Base-by-base conservation (phyloP, 2,797 vertebrate species). In the Tangara arthus region DNA sequence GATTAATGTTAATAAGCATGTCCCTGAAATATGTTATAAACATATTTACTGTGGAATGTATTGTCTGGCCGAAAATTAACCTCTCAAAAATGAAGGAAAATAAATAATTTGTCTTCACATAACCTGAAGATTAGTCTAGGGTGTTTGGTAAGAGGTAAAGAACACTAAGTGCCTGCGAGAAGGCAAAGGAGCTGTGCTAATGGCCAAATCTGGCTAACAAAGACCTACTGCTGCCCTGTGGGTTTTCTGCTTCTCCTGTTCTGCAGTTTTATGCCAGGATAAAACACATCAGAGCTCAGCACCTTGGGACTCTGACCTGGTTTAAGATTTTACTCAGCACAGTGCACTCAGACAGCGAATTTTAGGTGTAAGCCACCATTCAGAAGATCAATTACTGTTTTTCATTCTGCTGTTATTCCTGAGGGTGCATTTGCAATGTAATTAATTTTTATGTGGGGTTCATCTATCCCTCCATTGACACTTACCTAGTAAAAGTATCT, bases 361-460 rank as follows among this genome's bases (percentile, higher is more conserved):
- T 93, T 92, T 61, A 84, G 61, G 89, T 84, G 60, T 49, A 82
- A 94, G 80, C 81, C 0, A 1, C 64, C 5, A 2, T 87, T 91
- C 56, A 71, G 80, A 82, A 87, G 87, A 95, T 92, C 94, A 78
- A 70, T 89, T 93, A 90, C 80, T 91, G 42, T 22, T 78, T 92
- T 95, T 85, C 79, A 57, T 89, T 75, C 81, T 92, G 59, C 82
- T 78, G 1, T 78, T 90, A 83, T 63, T 95, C 91, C 94, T 90
- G 50, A 82, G 95, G 82, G 95, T 86, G 59, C 65, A 57, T 83
- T 95, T 93, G 80, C 88, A 77, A 66, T 94, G 81, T 94, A 94
- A 96, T 96, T 96, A 97, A 95, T 96, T 94, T 97, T 94, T 87
- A 61, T 89, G 44, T 70, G 77, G 63, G 37, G 47, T 81, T 89